Percentiles rank a stretch among this genome's conserved stretches.
Evolutionary conservation across 2,113 vertebrate genomes (phyloP).

Genomic region (Nyctereutes procyonoides): DNA sequence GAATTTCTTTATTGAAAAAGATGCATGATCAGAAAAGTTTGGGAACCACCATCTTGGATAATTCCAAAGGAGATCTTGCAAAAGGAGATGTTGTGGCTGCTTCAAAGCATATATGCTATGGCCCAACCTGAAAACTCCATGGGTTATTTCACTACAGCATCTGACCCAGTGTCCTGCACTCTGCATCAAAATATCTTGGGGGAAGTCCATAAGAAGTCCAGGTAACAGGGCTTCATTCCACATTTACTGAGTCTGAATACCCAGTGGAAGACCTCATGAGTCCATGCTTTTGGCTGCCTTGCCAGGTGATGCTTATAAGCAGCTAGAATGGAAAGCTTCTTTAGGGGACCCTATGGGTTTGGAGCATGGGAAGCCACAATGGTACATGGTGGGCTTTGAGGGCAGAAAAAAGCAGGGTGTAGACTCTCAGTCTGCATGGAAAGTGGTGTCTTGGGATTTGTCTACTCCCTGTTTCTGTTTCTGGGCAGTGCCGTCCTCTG

Average conservation of each 20-base stretch:
- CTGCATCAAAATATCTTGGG: background rate
- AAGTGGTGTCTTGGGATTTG: background rate
- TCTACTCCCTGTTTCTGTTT: background rate
- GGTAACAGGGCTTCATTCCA: background rate
- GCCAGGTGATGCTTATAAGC: background rate
- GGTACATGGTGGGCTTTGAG: background rate
- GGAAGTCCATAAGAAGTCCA: background rate
- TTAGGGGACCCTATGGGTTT: background rate
- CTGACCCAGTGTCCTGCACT: background rate
- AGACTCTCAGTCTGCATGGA: background rate
- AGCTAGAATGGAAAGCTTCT: background rate
- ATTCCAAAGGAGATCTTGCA: background rate
- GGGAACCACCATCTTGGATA: background rate
- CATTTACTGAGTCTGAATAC: background rate
- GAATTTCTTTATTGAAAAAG: background rate
- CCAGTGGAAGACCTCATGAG: background rate
- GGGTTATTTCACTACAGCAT: background rate
- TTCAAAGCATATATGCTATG: background rate
- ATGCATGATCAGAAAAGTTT: background rate
- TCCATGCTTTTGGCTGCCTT: background rate
- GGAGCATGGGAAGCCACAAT: accelerated
- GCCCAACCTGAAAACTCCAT: background rate
- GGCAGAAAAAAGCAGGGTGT: background rate
- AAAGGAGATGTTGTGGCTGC: background rate
- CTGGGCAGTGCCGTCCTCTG: background rate